These are phyloP conservation scores for Pristionchus mayeri DNA, from an alignment of 2,888 invertebrate genomes.

Conservation along the genomic window DNA sequence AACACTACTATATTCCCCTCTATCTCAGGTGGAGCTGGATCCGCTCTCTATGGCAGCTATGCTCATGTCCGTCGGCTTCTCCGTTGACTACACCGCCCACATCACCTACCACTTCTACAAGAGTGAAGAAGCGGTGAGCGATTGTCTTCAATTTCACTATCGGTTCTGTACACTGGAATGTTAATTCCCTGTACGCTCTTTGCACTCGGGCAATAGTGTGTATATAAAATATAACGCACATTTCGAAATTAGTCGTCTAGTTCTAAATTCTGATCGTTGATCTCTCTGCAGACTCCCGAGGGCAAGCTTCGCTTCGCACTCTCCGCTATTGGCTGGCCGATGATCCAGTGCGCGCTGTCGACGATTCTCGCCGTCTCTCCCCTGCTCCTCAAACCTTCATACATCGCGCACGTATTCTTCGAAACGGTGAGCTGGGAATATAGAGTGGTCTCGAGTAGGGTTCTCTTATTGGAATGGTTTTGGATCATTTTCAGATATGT, in stretches of 20 bases:
- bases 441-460: neutral
- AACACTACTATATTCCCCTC: neutral
- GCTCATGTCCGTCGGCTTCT: slow-evolving; percentile 48
- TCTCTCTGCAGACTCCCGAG: slow-evolving; percentile 31
- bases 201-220: no score
- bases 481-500: no score
- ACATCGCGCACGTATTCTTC: slow-evolving; percentile 46
- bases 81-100: slow-evolving; percentile 46
- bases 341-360: slow-evolving; percentile 41
- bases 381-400: slow-evolving; percentile 28
- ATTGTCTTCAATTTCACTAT: no score
- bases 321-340: slow-evolving; percentile 46
- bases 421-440: slow-evolving; percentile 28
- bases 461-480: no score
- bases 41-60: slow-evolving; percentile 47
- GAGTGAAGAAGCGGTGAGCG: slow-evolving; percentile 38
- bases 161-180: no score
- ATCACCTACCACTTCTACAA: slow-evolving; percentile 48
- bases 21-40: slow-evolving; percentile 33
- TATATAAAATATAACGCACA: no score
- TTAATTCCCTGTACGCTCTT: no score
- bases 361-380: slow-evolving; percentile 47
- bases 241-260: no score
- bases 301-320: slow-evolving; percentile 42
- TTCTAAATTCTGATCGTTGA: slow-evolving; percentile 23